Evolutionary conservation across 1,140 invertebrate genomes (phyloP), one percentile per base, ranked within the genome.

Genomic region (Drosophila melanica): DNA sequence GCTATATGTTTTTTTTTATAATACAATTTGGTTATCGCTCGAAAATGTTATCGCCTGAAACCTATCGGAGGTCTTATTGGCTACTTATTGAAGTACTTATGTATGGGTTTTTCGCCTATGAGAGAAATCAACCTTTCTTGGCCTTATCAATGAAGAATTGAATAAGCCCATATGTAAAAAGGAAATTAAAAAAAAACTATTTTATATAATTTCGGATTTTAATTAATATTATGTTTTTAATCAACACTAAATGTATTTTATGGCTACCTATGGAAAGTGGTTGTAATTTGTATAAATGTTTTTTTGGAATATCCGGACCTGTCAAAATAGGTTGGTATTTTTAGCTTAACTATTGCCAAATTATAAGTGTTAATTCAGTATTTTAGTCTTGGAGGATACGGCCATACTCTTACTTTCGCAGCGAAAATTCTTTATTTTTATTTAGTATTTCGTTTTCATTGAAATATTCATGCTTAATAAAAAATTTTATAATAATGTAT

Each of bases 341-440:
- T 70, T 12, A 11, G 37, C 10, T 9, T 6, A 30, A 47, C 12
- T 16, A 16, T 33, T 30, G 47, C 30, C 14, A 7, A 44, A 23
- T 8, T 27, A 8, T 35, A 14, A n/a, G 4, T 30, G 39, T 7
- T 35, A 39, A 27, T 12, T 63, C 35, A 70, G 67, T 70, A 70
- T 67, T 67, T 72, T 18, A 16, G 54, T 37, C 53, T 72, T 20
- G 39, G 12, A n/a, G 44, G 23, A 33, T 54, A 62, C 62, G 69
- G 54, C 58, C 69, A 37, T 63, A 58, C 69, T 72, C 4, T 30
- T 66, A 58, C 62, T 72, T 72, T 72, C 69, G 54, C 63, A 59
- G 63, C 37, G 63, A 72, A 72, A 72, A 51, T 37, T 53, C 59
- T 74, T 62, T 68, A 68, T 68, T 74, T 74, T 74, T 68, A 60